Evolutionary conservation across 2,113 vertebrate species (phyloP).

Genomic region (Dromas ardeola): DNA sequence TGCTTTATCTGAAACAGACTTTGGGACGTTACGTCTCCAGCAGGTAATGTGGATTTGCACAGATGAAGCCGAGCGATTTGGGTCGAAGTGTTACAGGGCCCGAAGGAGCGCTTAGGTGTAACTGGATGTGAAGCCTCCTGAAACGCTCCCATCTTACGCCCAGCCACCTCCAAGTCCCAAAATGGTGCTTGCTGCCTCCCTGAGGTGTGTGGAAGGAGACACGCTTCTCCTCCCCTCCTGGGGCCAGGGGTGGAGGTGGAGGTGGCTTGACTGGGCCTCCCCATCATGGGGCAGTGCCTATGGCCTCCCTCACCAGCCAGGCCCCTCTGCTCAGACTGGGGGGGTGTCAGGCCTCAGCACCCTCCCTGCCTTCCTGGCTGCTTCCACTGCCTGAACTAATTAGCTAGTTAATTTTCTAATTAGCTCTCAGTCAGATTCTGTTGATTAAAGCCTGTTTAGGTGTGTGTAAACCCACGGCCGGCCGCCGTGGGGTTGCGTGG

Average conservation of each 20-base stretch:
- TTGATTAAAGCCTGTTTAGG: background rate
- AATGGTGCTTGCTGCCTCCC: too few species aligned
- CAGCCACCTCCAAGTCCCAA: background rate
- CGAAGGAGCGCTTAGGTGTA: background rate
- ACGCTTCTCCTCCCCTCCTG: accelerated
- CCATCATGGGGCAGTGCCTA: background rate
- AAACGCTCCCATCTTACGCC: background rate
- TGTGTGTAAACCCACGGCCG: background rate
- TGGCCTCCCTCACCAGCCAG: background rate
- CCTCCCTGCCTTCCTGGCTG: accelerated
- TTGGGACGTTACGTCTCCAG: background rate
- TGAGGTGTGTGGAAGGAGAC: background rate
- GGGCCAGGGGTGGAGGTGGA: too few species aligned
- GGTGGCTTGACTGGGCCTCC: background rate
- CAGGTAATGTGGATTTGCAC: accelerated
- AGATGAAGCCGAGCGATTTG: background rate
- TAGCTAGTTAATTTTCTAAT: background rate
- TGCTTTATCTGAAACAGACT: background rate
- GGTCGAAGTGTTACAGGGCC: too few species aligned
- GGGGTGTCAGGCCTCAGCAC: background rate
- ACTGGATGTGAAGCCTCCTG: background rate
- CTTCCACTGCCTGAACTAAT: background rate
- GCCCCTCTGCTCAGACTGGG: too few species aligned
- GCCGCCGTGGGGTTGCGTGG: background rate
- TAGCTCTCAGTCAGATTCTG: background rate